Evolutionary conservation across 2,797 vertebrate species (phyloP), one percentile per base, ranked within the genome.

Genomic region (Ptychadena robeensis): DNA sequence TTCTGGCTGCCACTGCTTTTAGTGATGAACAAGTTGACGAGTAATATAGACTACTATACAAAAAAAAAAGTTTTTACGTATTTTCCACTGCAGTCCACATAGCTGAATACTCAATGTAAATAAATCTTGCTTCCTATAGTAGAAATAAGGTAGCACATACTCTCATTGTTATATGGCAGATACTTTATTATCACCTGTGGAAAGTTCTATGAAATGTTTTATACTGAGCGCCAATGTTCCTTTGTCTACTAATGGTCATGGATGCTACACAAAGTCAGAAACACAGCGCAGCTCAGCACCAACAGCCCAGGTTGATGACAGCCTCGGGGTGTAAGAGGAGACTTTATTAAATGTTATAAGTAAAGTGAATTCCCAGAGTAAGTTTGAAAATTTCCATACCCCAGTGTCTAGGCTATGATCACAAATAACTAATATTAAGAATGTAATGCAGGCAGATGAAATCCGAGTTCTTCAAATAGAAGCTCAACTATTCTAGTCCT

Each of bases 331-430:
- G 82, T 84, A 84, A 84, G 64, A 80, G 35, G 77, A 84, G 77
- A 74, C 66, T 68, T 84, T 61, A 84, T 69, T 74, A 80, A 74
- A 84, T 75, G 71, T 73, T 84, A 59, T 40, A 35, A 73, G 77
- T 74, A 80, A 84, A 80, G 76, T 69, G 77, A 84, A 84, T 80
- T 84, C 82, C 77, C 82, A 80, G 70, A 75, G 82, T 83, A 31
- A 27, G 64, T 30, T 73, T 73, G 63, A 28, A 65, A 79, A 84
- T 69, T 80, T 80, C 64, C 71, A 80, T 80, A 63, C 64, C 63
- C 59, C 64, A 61, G 66, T 69, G 67, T 31, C 38, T 57, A 73
- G 25, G 30, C 34, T 70, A 68, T 48, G 40, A 57, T 74, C 48
- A 63, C 22, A 82, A 67, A 82, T 77, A 69, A 31, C 65, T 77